Base-by-base conservation (phyloP, 2,113 vertebrate species). In the Pipra filicauda region DNA sequence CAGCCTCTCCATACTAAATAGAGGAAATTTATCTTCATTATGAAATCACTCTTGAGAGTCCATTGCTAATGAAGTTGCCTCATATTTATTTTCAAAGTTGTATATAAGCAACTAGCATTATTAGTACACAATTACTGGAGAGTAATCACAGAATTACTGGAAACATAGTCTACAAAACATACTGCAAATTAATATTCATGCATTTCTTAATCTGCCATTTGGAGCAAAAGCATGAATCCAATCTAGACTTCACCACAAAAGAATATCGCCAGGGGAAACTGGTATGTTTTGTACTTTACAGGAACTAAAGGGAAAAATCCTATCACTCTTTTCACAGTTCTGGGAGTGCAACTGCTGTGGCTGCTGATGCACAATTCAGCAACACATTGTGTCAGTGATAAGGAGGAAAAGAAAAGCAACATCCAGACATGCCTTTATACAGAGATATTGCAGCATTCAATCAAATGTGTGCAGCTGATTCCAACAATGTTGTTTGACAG, bases 181-280 rank as follows among this genome's bases (percentile, higher is more conserved):
- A 76, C 88, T 96, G 87, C 90, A 97, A 97, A 96, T 98, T 97
- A 98, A 98, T 98, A 97, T 98, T 97, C 94, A 97, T 97, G 92
- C 91, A 92, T 97, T 95, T 80, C 64, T 94, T 70, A 96, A 94
- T 95, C 72, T 76, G 62, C 57, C 61, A 91, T 97, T 97, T 96
- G 85, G 65, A 96, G 83, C 24, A 97, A 98, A 94, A 82, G 39
- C 52, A 55, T 91, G n/a, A 93, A 94, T 94, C 54, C 18, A 39
- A 71, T 69, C 48, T 85, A 84, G 58, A 92, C 62, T 97, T 97
- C 70, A 95, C 96, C 82, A 97, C 75, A 95, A 95, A 91, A 77
- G 72, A 61, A 74, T 81, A 86, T 80, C 37, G 20, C 48, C 35
- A 88, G 5, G 69, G 70, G 54, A 96, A 81, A 86, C 19, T 35